phyloP scores from a whole-genome alignment of 92 coral and sea anemone species.

The Pocillopora grandis region DNA sequence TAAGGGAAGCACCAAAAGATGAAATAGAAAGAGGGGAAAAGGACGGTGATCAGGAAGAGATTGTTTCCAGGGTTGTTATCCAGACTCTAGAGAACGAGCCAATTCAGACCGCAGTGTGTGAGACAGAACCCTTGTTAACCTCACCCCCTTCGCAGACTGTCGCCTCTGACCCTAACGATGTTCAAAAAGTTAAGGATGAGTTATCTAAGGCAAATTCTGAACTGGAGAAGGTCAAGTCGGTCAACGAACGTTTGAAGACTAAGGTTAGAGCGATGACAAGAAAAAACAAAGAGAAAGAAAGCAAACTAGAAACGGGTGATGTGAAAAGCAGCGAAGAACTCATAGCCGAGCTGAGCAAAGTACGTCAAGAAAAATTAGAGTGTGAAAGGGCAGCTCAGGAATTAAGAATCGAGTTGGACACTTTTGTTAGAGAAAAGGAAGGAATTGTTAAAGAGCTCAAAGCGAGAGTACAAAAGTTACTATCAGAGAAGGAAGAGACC shows the following conservation, averaged over 20 bases:
- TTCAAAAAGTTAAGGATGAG: slow-evolving; percentile 30
- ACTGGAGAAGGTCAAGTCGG: slow-evolving; percentile 31
- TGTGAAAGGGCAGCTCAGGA: slow-evolving; percentile 80
- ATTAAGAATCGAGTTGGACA: slow-evolving; percentile 74
- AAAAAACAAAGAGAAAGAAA: slow-evolving; percentile 33
- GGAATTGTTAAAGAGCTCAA: slow-evolving; percentile 55
- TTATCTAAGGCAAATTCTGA: slow-evolving; percentile 21
- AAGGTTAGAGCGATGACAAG: slow-evolving; percentile 17
- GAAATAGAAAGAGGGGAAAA: slow-evolving; percentile 13
- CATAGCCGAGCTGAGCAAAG: slow-evolving; percentile 31
- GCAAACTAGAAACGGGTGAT: slow-evolving; percentile 19
- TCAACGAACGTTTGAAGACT: slow-evolving; percentile 37
- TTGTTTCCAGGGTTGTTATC: slow-evolving; percentile 22
- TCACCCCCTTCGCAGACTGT: neutral
- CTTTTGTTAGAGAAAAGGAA: slow-evolving; percentile 66
- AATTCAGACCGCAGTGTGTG: neutral
- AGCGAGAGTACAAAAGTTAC: slow-evolving; percentile 46
- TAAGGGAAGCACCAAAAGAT: slow-evolving; percentile 7
- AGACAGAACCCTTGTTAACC: slow-evolving; percentile 1
- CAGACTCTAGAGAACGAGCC: slow-evolving; percentile 13
- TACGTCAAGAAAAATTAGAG: slow-evolving; percentile 68
- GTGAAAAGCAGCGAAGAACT: slow-evolving; percentile 42
- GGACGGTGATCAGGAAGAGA: slow-evolving; percentile 26
- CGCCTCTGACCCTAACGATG: slow-evolving; percentile 1
- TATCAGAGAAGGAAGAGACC: slow-evolving; percentile 49